Conservation (phyloP, 2,797 vertebrate species). For the Podarcis siculus region DNA sequence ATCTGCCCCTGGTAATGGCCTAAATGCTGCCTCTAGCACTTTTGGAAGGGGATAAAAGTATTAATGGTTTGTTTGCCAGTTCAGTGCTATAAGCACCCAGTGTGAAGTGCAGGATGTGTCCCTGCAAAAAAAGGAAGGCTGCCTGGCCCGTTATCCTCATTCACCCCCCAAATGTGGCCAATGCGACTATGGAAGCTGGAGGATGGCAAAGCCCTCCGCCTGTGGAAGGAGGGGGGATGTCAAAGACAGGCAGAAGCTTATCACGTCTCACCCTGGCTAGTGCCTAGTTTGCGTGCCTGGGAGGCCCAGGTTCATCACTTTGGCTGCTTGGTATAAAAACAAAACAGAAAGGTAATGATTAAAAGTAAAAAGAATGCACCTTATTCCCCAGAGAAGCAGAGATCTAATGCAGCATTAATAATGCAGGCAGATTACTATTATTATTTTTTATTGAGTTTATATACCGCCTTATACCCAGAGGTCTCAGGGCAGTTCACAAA, state of each 20-base stretch:
- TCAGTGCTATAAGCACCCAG: neutral
- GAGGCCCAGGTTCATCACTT: neutral
- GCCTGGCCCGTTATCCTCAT: neutral
- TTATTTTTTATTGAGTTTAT: too few relatives aligned
- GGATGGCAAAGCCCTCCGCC: neutral
- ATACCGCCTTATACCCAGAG: too few relatives aligned
- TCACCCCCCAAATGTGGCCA: neutral
- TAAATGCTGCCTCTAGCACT: neutral
- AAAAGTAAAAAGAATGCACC: neutral
- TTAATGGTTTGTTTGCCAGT: neutral
- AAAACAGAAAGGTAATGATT: neutral
- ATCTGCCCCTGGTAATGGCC: neutral
- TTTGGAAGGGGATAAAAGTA: neutral
- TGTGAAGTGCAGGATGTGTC: neutral
- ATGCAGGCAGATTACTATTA: neutral
- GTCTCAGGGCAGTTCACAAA: too few relatives aligned
- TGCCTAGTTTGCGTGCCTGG: neutral
- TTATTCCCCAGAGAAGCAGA: neutral
- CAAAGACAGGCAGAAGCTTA: neutral
- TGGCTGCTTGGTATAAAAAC: neutral
- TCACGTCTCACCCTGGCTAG: neutral
- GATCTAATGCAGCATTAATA: neutral
- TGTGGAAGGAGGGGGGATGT: neutral
- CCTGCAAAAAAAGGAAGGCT: neutral
- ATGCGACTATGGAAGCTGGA: neutral